Conservation (phyloP, 2,113 vertebrate species). For the Rhynchomys soricoides region DNA sequence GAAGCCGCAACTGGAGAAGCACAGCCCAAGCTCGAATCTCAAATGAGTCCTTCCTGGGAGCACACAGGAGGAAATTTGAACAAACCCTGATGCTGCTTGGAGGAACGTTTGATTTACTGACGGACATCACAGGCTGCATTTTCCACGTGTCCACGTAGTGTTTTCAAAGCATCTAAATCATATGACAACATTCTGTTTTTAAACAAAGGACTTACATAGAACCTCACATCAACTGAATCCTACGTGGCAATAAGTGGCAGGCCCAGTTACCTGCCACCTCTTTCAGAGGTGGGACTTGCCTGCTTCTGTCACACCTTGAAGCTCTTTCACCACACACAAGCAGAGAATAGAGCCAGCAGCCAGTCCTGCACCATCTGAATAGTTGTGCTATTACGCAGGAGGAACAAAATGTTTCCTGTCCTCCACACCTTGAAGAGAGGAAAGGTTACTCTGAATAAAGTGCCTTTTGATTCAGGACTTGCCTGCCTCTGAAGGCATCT, state of each 20-base stretch:
- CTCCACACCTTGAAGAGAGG: neutral
- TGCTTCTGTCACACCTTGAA: fast-evolving
- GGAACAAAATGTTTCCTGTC: neutral
- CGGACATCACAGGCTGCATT: neutral
- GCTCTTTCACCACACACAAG: neutral
- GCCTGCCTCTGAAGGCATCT: neutral
- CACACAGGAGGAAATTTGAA: neutral
- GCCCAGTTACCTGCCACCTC: neutral
- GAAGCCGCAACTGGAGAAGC: neutral
- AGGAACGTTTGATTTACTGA: neutral
- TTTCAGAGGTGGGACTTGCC: neutral
- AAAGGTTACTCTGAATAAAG: neutral
- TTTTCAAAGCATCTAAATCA: constrained; percentile 21
- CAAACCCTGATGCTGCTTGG: neutral
- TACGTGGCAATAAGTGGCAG: neutral
- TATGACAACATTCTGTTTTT: neutral
- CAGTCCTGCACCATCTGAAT: neutral
- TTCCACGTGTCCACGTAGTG: neutral
- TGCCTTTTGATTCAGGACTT: neutral
- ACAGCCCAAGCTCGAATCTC: neutral
- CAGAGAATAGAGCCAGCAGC: neutral
- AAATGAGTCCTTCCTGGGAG: neutral
- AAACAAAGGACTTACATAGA: neutral
- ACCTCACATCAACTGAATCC: neutral
- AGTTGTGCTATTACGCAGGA: neutral